Conservation (phyloP, 2,888 invertebrate genomes). For the Callimorpha dominula region DNA sequence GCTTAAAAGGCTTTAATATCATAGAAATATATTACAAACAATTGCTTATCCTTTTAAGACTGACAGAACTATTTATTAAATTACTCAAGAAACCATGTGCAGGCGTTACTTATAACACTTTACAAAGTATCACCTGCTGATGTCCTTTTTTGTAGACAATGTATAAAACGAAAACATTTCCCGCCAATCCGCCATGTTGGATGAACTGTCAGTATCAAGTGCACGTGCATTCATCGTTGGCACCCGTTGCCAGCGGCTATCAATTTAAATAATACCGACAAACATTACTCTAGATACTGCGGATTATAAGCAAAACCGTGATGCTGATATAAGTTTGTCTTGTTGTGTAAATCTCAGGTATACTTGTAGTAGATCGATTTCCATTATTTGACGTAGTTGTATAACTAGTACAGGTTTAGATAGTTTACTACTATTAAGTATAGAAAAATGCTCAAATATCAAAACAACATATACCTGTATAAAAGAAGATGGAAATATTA, state of each 20-base stretch:
- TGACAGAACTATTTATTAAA: background rate
- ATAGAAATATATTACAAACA: too few species aligned
- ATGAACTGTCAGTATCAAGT: slow-evolving; percentile 54
- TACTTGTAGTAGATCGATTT: background rate
- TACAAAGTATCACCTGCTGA: background rate
- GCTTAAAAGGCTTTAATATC: too few species aligned
- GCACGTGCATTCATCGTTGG: slow-evolving; percentile 50
- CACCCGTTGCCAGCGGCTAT: slow-evolving; percentile 59
- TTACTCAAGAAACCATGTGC: background rate
- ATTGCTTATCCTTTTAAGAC: too few species aligned
- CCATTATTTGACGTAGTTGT: too few species aligned
- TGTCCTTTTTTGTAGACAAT: background rate
- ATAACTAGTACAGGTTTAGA: too few species aligned
- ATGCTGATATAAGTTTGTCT: slow-evolving; percentile 5
- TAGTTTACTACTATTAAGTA: too few species aligned
- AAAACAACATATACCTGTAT: too few species aligned
- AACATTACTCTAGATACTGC: slow-evolving; percentile 57
- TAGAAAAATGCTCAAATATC: too few species aligned
- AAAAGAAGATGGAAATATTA: too few species aligned
- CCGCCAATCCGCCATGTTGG: slow-evolving; percentile 53
- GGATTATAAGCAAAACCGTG: slow-evolving; percentile 51
- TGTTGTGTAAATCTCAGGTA: background rate
- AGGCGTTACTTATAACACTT: background rate
- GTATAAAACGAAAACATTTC: slow-evolving; percentile 24
- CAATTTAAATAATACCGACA: slow-evolving; percentile 70